phyloP scores from a whole-genome alignment of 2,888 invertebrate genomes.

The Drosophila quinaria region DNA sequence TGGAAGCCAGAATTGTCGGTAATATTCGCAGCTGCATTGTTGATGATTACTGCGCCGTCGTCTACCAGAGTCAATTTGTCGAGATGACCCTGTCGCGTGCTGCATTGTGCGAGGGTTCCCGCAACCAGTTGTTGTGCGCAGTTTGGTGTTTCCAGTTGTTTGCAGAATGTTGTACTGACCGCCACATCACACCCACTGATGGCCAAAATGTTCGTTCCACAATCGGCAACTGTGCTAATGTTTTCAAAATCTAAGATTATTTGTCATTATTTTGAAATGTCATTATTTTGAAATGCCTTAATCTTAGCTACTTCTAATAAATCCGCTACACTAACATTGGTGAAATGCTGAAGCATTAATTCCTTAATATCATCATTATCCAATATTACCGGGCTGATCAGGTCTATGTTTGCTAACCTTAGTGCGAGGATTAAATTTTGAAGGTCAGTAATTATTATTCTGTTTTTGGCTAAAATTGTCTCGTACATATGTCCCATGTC shows the following conservation, averaged over 20 bases:
- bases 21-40: not conserved
- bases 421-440: slow-evolving; percentile 10
- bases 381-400: slow-evolving; percentile 15
- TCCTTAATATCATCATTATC: slow-evolving; percentile 4
- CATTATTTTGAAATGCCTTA: slow-evolving; percentile 11
- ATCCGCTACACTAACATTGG: slow-evolving; percentile 8
- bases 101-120: not conserved
- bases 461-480: slow-evolving; percentile 2
- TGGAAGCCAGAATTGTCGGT: not conserved
- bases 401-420: slow-evolving; percentile 13
- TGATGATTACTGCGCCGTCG: not conserved
- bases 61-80: not conserved
- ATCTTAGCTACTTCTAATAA: slow-evolving; percentile 7
- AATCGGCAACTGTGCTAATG: not conserved
- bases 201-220: not conserved
- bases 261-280: not conserved
- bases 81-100: not conserved
- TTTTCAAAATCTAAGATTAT: not conserved
- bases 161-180: not conserved
- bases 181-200: not conserved
- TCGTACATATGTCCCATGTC: not conserved
- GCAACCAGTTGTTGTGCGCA: not conserved
- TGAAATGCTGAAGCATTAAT: slow-evolving; percentile 12
- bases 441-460: slow-evolving; percentile 9
- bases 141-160: not conserved